Evolutionary conservation across 2,113 vertebrate species (phyloP).

Genomic region (Gavia stellata): DNA sequence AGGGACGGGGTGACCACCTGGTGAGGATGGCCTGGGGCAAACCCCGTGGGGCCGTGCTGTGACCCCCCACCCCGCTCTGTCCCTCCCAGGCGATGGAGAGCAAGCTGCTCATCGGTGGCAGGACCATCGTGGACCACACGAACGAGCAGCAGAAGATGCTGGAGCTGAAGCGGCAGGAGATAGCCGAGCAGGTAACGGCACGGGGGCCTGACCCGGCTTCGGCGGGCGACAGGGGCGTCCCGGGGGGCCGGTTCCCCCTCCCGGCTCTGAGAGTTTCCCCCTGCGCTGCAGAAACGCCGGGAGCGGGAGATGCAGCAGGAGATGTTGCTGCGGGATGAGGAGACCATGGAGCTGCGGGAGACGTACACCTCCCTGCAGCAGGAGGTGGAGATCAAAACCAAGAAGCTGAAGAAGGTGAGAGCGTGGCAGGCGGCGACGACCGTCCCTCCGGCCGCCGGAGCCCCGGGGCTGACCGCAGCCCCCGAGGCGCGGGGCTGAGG

Average conservation of each 20-base stretch:
- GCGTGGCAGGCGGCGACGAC: rapidly evolving
- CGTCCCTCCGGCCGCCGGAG: neutral
- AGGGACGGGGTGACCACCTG: neutral
- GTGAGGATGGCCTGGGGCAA: neutral
- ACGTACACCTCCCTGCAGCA: constrained; percentile 93
- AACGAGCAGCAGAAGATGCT: constrained; percentile 96
- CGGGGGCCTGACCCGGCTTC: rapidly evolving
- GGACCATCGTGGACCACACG: constrained; percentile 95
- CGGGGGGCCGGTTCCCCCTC: rapidly evolving
- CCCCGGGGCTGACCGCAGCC: neutral
- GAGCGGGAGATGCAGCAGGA: constrained; percentile 94
- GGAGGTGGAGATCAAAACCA: constrained; percentile 95
- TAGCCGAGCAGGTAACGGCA: constrained; percentile 84
- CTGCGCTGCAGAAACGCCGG: constrained; percentile 77
- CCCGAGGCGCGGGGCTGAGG: neutral
- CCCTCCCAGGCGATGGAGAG: constrained; percentile 89
- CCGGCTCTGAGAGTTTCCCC: neutral
- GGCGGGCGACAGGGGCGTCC: neutral
- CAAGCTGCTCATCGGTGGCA: constrained; percentile 91
- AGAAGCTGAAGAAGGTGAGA: constrained; percentile 93
- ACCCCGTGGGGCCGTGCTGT: rapidly evolving
- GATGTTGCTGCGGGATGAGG: constrained; percentile 89
- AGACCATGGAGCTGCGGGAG: constrained; percentile 90
- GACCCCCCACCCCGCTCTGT: neutral
- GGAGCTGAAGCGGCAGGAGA: constrained; percentile 92